A percentile compares a stretch with the other conserved stretches of the same genome.
These are phyloP conservation scores for Phymorhynchus buccinoides DNA, from an alignment of 1,140 invertebrate genomes.

Conservation along the genomic window DNA sequence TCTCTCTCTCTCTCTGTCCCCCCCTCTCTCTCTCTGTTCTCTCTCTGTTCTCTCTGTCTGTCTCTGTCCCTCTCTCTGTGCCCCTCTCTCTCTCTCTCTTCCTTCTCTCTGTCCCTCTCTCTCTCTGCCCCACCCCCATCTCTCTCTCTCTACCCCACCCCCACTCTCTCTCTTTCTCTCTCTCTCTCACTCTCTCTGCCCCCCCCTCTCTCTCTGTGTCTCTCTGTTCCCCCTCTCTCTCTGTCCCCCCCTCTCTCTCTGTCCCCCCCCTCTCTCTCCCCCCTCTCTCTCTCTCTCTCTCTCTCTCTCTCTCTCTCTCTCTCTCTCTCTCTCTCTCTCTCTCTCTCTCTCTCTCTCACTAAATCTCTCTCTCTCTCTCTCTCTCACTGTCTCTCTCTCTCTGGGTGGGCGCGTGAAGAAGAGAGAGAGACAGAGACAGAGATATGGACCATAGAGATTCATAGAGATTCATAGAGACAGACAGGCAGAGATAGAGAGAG, in stretches of 20 bases:
- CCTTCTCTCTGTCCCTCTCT: neutral
- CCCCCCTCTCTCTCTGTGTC: neutral
- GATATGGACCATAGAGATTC: no score
- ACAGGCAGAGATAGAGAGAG: no score
- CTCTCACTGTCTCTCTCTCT: no score
- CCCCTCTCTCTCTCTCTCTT: neutral
- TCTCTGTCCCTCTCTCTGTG: no score
- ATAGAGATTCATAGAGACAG: no score
- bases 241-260: neutral
- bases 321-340: no score
- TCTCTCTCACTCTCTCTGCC: neutral
- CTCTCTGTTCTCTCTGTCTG: no score
- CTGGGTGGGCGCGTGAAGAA: neutral
- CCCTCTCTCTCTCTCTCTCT: neutral
- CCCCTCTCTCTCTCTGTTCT: no score
- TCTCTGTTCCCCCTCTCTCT: neutral
- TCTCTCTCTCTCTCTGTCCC: no score
- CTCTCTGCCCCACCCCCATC: neutral
- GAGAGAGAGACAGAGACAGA: neutral
- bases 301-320: conserved; percentile 7
- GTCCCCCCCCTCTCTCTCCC: neutral
- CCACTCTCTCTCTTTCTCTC: neutral
- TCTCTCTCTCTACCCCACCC: neutral
- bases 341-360: neutral
- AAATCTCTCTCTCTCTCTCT: no score